Base-by-base conservation (phyloP, 92 coral and sea anemone genomes). In the Palythoa grandis region DNA sequence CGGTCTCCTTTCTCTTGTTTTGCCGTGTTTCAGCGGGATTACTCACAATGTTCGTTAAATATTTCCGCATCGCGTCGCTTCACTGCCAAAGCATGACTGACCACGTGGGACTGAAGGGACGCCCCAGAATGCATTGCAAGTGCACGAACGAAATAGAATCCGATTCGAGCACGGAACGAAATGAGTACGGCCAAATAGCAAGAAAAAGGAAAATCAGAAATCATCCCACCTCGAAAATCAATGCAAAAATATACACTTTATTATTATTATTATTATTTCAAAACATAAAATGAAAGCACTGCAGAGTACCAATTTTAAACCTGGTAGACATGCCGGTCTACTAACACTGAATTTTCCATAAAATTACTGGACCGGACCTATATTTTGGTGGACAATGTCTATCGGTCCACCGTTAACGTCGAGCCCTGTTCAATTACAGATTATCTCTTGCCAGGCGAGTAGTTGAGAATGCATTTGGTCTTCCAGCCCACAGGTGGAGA, bases 61-160 rank as follows among this genome's bases (percentile, higher is more conserved):
- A 70, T 16, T 70, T 70, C 74, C 74, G 29, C 48, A 25, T 70
- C n/a, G 74, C 48, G 48, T 70, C 48, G n/a, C 74, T 70, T 70
- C 48, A 70, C 74, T 70, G 47, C 15, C 74, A 70, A 70, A 70
- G 74, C 15, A 22, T 69, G 19, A 69, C 47, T 20, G 69, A 38
- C 35, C 83, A 52, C 15, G 72, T 78, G 43, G 65, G 83, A 78
- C 52, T 78, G 83, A 78, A 78, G 83, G 83, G 74, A 78, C 83
- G 83, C 83, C 83, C 83, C 83, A 78, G 83, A 52, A 78, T 78
- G 72, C 65, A 78, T 48, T 78, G 83, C 67, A 78, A 78, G 83
- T 78, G 83, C 83, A 78, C 83, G 29, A 78, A 61, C 67, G 83
- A 78, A 78, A 78, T 78, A 78, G 65, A 78, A 78, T 78, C 84